These are phyloP conservation scores for Diabrotica virgifera DNA, from an alignment of 1,140 invertebrate species.

Conservation along the genomic window DNA sequence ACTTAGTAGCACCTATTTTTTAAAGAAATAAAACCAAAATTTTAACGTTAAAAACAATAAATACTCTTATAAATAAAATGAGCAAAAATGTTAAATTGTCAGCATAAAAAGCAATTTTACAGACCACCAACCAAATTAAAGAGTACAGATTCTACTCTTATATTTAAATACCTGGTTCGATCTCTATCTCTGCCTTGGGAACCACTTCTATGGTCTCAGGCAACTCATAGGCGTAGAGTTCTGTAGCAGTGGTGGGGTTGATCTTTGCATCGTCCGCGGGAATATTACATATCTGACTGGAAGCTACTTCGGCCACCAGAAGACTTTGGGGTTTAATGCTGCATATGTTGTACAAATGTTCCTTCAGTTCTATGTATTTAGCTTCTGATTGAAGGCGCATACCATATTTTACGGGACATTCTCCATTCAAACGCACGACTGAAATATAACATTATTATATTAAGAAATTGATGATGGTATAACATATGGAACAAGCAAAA, in stretches of 20 bases:
- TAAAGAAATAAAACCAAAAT: too few relatives aligned
- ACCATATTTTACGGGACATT: slow-evolving; percentile 78
- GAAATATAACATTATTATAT: slow-evolving; percentile 5
- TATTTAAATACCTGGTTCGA: slow-evolving; percentile 27
- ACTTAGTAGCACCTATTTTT: too few relatives aligned
- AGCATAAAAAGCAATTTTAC: too few relatives aligned
- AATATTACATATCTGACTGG: slow-evolving; percentile 55
- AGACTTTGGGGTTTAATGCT: slow-evolving; percentile 60
- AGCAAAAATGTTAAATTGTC: too few relatives aligned
- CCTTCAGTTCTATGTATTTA: slow-evolving; percentile 69
- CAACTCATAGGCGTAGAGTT: slow-evolving; percentile 53
- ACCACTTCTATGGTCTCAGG: slow-evolving; percentile 32
- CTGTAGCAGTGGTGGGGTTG: slow-evolving; percentile 41
- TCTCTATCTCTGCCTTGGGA: slow-evolving; percentile 20
- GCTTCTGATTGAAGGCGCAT: slow-evolving; percentile 76
- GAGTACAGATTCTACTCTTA: neutral
- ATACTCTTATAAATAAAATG: too few relatives aligned
- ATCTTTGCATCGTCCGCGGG: slow-evolving; percentile 39
- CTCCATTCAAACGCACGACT: slow-evolving; percentile 75
- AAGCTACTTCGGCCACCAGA: slow-evolving; percentile 66
- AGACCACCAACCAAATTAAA: too few relatives aligned
- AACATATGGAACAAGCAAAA: too few relatives aligned
- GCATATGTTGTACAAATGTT: slow-evolving; percentile 64
- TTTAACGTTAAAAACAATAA: too few relatives aligned
- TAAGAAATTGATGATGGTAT: neutral